Conservation (phyloP, 1,140 invertebrate species). For the Apis florea region DNA sequence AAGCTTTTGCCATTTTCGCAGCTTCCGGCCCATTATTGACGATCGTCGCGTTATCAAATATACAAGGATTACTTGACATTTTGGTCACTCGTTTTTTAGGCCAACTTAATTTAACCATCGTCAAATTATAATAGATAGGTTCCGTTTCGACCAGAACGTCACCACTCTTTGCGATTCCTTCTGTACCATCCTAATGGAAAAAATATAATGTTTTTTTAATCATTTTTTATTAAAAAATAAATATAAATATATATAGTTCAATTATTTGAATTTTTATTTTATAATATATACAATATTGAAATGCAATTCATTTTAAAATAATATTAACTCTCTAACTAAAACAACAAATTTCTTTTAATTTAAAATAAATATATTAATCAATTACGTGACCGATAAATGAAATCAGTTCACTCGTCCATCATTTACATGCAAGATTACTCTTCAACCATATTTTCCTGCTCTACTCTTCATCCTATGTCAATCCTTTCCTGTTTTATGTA, state of each 20-base stretch:
- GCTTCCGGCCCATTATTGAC: slow-evolving; percentile 82
- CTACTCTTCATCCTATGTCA: no score
- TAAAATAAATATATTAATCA: not conserved
- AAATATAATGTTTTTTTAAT: not conserved
- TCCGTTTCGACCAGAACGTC: slow-evolving; percentile 90
- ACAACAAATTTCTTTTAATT: not conserved
- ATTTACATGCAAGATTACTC: not conserved
- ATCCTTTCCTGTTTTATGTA: no score
- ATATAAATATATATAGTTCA: no score
- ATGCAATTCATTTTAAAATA: no score
- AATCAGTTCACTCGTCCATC: not conserved
- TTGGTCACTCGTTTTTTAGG: slow-evolving; percentile 80
- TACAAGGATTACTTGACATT: slow-evolving; percentile 74
- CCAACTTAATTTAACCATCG: slow-evolving; percentile 83
- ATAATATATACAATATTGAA: no score
- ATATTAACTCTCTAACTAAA: not conserved
- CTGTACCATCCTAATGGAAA: slow-evolving; percentile 79
- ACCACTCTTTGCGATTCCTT: slow-evolving; percentile 82
- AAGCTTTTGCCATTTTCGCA: slow-evolving; percentile 84
- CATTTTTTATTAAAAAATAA: no score
- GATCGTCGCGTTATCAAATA: slow-evolving; percentile 83
- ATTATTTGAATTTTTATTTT: no score
- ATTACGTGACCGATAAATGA: not conserved
- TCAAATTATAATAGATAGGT: slow-evolving; percentile 87
- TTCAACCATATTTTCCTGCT: no score